Conservation (phyloP, 2,888 invertebrate species). For the Apamea monoglypha region DNA sequence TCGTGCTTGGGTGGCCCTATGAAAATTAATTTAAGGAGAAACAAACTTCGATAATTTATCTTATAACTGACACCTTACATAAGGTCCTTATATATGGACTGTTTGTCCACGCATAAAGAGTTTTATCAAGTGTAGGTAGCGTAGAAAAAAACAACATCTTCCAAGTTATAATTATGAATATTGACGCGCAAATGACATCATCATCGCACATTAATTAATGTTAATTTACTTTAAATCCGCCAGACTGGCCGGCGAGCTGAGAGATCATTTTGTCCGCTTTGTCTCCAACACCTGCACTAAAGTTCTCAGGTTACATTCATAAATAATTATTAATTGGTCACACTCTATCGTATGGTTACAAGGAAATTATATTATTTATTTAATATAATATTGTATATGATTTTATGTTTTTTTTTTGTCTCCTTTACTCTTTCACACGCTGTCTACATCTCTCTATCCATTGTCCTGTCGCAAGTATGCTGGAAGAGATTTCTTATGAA, state of each 20-base stretch:
- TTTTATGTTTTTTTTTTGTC: constrained; percentile 1
- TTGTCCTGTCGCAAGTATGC: no score
- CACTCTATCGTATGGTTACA: constrained; percentile 28
- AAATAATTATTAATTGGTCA: constrained; percentile 55
- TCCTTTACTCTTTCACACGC: no score
- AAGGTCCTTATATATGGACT: neutral
- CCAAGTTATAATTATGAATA: constrained; percentile 36
- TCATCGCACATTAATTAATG: constrained; percentile 55
- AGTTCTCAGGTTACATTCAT: constrained; percentile 63
- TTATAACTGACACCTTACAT: constrained; percentile 8
- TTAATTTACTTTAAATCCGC: constrained; percentile 52
- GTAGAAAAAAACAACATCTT: constrained; percentile 8
- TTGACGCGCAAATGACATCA: constrained; percentile 59
- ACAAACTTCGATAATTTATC: constrained; percentile 11
- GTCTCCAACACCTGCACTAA: constrained; percentile 61
- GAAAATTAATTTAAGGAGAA: constrained; percentile 6
- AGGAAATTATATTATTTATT: constrained; percentile 22
- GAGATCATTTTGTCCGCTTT: constrained; percentile 22
- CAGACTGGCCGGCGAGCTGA: constrained; percentile 54
- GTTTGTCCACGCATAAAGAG: neutral
- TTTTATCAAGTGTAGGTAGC: neutral
- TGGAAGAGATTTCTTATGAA: no score
- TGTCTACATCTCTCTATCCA: no score
- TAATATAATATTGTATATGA: neutral
- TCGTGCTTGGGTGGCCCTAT: neutral